Conservation (phyloP, 2,888 invertebrate genomes). For the Mermis nigrescens region DNA sequence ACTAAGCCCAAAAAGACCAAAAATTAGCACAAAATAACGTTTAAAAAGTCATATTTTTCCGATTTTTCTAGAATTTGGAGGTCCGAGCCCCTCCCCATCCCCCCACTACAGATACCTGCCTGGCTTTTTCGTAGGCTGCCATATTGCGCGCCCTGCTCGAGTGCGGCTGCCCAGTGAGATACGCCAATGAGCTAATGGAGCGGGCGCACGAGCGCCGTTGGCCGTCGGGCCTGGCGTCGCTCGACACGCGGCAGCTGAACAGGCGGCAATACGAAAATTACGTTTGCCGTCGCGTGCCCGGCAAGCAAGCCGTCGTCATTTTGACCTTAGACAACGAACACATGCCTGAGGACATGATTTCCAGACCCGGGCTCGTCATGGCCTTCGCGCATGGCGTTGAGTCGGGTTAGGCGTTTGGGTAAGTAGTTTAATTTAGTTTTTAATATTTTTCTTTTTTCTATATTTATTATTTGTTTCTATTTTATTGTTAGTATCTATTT, state of each 20-base stretch:
- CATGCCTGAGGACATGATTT: constrained; percentile 84
- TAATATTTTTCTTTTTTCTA: too few relatives aligned
- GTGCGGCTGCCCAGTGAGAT: constrained; percentile 77
- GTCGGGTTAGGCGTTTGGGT: too few relatives aligned
- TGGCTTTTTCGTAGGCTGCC: constrained; percentile 49
- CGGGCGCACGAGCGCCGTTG: constrained; percentile 87
- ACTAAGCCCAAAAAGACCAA: too few relatives aligned
- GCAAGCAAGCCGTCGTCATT: constrained; percentile 57
- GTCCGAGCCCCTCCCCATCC: too few relatives aligned
- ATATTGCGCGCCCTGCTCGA: constrained; percentile 77
- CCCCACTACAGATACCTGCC: too few relatives aligned
- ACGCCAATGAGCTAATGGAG: constrained; percentile 82
- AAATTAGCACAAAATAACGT: too few relatives aligned
- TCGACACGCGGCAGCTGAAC: constrained; percentile 82
- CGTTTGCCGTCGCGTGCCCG: constrained; percentile 77
- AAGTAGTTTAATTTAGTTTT: too few relatives aligned
- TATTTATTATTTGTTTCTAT: too few relatives aligned
- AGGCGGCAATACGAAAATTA: constrained; percentile 80
- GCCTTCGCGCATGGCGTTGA: constrained; percentile 88
- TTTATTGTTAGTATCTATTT: too few relatives aligned
- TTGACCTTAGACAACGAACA: constrained; percentile 81
- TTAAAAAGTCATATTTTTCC: too few relatives aligned
- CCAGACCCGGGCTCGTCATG: constrained; percentile 88
- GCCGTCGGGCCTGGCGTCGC: constrained; percentile 70
- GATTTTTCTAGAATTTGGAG: too few relatives aligned